Evolutionary conservation across 2,888 invertebrate species (phyloP).

Genomic region (Idaea dimidiata): DNA sequence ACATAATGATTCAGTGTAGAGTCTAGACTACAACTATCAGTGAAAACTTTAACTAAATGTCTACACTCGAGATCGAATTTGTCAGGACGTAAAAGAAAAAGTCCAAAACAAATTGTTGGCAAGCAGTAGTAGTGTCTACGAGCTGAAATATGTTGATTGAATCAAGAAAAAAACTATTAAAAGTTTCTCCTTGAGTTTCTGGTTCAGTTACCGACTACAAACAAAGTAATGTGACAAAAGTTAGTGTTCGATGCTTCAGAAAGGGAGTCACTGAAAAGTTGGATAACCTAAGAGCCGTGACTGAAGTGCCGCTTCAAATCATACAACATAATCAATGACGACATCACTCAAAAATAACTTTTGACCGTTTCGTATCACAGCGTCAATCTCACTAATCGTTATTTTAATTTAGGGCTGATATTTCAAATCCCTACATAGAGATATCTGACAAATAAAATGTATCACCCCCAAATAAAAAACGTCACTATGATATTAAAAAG

Average conservation of each 20-base stretch:
- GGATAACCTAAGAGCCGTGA: too few species aligned
- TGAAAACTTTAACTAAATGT: constrained; percentile 53
- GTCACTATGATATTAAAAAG: too few species aligned
- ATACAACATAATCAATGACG: too few species aligned
- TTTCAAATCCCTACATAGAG: too few species aligned
- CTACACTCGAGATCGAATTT: constrained; percentile 66
- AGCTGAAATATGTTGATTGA: constrained; percentile 79
- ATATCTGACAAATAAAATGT: too few species aligned
- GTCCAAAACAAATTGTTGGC: constrained; percentile 76
- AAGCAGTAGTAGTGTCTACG: constrained; percentile 74
- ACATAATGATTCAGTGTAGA: constrained; percentile 32
- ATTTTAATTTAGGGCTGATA: too few species aligned
- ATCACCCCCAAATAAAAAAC: too few species aligned
- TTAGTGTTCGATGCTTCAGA: not conserved
- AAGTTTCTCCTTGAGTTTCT: constrained; percentile 67
- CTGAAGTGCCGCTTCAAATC: too few species aligned
- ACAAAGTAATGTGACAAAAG: constrained; percentile 42
- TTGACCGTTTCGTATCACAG: too few species aligned
- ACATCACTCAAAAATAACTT: too few species aligned
- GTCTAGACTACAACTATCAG: constrained; percentile 60
- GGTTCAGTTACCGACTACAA: constrained; percentile 53
- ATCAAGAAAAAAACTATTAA: constrained; percentile 80
- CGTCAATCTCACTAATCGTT: too few species aligned
- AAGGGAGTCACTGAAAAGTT: too few species aligned
- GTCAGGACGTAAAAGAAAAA: constrained; percentile 65